Base-by-base conservation (phyloP, 2,888 invertebrate species). In the Ophion obscuratus region DNA sequence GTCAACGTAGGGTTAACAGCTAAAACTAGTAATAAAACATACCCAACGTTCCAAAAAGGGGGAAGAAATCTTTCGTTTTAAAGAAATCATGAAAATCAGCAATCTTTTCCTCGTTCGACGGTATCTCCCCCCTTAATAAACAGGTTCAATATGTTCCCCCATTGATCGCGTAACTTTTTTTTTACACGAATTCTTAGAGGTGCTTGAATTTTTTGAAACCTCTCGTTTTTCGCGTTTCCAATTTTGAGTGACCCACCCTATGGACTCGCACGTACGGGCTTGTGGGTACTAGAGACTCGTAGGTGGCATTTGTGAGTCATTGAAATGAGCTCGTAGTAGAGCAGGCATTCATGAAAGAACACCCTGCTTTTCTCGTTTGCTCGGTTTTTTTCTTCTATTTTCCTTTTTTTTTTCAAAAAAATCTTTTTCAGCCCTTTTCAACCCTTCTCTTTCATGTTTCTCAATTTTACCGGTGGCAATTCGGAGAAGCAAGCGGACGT, bases 341-440 rank as follows among this genome's bases (percentile, higher is more conserved):
- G 79, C 59, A 36, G 61, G 53, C 24, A 79, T 79, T 68, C 74
- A 53, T 17, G 57, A 70, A 75, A 27, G 71, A 61, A 20, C 80
- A 81, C 79, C 70, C 78, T 36, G 67, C 36, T 75, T 68, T 84
- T 70, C 79, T 57, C 87, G 85, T 87, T 88, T 86, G 73, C 47
- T 27, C 40, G 17, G 27, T 73, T 57, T 74, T 67, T 47, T 57
- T 44, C 9, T 67, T 47, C 20, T 36, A 27, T 11, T 59, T 59
- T 27, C 36, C 44, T 36, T 59, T n/a, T 47, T 61, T 44, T 14
- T 36, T 66, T n/a, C 11, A 53, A 53, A 53, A 53, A 53, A 53
- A 53, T 53, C 59, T 68, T 62, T 68, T 74, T 81, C 66, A n/a
- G 47, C 62, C 61, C 53, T 11, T 44, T 79, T 47, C 59, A 40